Base-by-base conservation (phyloP, 1,140 invertebrate species). In the Pseudobourletiella spinata region DNA sequence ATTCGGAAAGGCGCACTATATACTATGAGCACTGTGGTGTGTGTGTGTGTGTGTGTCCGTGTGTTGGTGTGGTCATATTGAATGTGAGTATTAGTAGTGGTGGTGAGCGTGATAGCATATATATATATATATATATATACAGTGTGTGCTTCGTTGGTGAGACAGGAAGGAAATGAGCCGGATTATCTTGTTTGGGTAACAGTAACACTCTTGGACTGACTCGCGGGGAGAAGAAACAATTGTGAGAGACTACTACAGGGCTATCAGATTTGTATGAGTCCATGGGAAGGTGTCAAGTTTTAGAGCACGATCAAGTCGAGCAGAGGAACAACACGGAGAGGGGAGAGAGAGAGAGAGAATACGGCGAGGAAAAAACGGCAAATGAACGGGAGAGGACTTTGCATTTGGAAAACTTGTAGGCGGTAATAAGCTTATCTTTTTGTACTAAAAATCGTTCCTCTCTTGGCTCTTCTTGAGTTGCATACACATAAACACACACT, bases 111-210 rank as follows among this genome's bases (percentile, higher is more conserved):
- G n/a, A n/a, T n/a, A n/a, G n/a, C n/a, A n/a, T n/a, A n/a, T n/a
- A n/a, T n/a, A n/a, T n/a, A n/a, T n/a, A n/a, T n/a, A n/a, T n/a
- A n/a, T n/a, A n/a, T n/a, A n/a, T n/a, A n/a, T n/a, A n/a, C n/a
- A n/a, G n/a, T n/a, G n/a, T n/a, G n/a, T n/a, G 32, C n/a, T n/a
- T 11, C 32, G 8, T 39, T 39, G 32, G n/a, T 39, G 44, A 15
- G 54, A 57, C 28, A 57, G 54, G 54, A 57, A 57, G 54, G 54
- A 57, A 57, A 32, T 35, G 54, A 57, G 30, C 8, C 22, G 26
- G 54, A 35, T 57, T 57, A 39, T 57, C 54, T 57, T 35, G 54
- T 57, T 57, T 57, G 18, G 54, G 8, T 57, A 57, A 57, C 54
- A 57, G 54, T 57, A 57, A 11, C 29, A 24, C 22, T 14, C 4